A percentile compares a stretch with the other conserved stretches of the same genome.
These are phyloP conservation scores for Labeo rohita DNA, from an alignment of 2,113 vertebrate genomes.

Conservation along the genomic window DNA sequence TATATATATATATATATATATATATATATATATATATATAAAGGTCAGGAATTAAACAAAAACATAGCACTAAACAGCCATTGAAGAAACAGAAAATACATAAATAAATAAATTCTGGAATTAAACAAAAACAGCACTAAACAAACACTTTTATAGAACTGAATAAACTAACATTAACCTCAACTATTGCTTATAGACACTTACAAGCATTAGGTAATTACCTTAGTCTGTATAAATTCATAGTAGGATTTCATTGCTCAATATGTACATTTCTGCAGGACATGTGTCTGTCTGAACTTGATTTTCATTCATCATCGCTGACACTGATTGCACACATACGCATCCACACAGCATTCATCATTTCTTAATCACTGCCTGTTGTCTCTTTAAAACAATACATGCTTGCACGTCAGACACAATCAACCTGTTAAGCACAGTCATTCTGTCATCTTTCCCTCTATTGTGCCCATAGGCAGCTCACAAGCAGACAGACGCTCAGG, in stretches of 20 bases:
- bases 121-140: too few relatives aligned
- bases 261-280: slow-evolving; percentile 7
- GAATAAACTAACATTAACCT: not conserved
- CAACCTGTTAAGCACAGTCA: not conserved
- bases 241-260: not conserved
- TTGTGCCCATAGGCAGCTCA: not conserved
- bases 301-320: slow-evolving; percentile 11
- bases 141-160: not conserved
- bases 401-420: slow-evolving; percentile 26
- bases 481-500: not conserved
- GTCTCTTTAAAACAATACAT: slow-evolving; percentile 20
- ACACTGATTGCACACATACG: slow-evolving; percentile 13
- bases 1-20: too few relatives aligned
- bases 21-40: not conserved
- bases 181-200: not conserved
- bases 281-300: not conserved
- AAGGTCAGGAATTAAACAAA: not conserved
- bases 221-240: not conserved
- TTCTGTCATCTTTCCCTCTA: not conserved
- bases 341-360: not conserved
- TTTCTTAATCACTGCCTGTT: slow-evolving; percentile 12
- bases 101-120: too few relatives aligned
- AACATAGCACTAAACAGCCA: not conserved
- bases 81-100: too few relatives aligned
- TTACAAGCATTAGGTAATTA: not conserved